These are phyloP conservation scores for Melitaea athalia DNA, from an alignment of 2,888 invertebrate species.

Conservation along the genomic window DNA sequence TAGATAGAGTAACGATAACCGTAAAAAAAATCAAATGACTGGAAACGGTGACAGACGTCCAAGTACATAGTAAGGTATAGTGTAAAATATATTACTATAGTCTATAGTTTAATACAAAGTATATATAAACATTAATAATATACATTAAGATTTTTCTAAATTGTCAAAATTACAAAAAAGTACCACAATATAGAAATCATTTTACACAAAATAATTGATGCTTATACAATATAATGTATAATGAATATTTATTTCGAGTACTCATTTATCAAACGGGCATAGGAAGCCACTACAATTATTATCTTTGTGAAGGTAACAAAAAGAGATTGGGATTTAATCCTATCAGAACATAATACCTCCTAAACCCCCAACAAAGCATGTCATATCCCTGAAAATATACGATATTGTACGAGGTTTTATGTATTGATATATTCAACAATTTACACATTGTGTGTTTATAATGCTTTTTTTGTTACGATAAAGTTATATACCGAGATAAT, in stretches of 20 bases:
- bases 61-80: no score
- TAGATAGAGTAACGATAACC: no score
- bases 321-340: conserved; percentile 68
- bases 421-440: conserved; percentile 30
- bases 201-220: conserved; percentile 45
- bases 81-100: no score
- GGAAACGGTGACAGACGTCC: no score
- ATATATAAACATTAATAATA: no score
- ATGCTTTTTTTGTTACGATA: background rate
- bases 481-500: background rate
- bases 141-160: no score
- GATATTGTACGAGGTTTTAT: conserved; percentile 26
- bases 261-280: conserved; percentile 38
- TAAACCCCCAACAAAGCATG: conserved; percentile 37
- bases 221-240: conserved; percentile 21
- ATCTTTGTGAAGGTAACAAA: conserved; percentile 62
- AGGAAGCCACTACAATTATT: conserved; percentile 54
- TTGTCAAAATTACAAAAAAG: no score
- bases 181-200: background rate
- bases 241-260: conserved; percentile 33
- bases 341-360: conserved; percentile 41
- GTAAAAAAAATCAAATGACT: no score
- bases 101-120: no score
- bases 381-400: conserved; percentile 34
- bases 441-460: conserved; percentile 19